Percentiles rank a stretch among this genome's conserved stretches.
Evolutionary conservation across 2,797 vertebrate species (phyloP).

Genomic region (Remorina albescens): DNA sequence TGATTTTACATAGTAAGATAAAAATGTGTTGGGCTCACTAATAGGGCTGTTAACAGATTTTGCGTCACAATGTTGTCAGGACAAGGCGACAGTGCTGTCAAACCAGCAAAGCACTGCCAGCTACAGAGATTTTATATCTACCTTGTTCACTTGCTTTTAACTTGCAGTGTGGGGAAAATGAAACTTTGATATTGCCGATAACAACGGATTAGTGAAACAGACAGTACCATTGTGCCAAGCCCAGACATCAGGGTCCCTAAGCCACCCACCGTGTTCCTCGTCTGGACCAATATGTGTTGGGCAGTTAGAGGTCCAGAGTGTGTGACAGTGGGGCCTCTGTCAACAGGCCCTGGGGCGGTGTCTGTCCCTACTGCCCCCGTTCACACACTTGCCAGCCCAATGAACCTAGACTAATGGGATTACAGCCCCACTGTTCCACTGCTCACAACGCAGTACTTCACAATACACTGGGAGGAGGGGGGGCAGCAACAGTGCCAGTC

Average conservation of each 20-base stretch:
- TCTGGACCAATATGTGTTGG: conserved; percentile 67
- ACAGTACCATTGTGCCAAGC: conserved; percentile 58
- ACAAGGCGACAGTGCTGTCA: conserved; percentile 26
- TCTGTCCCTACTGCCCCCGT: conserved; percentile 45
- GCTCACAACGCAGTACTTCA: conserved; percentile 44
- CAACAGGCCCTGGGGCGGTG: conserved; percentile 58
- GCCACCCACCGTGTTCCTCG: conserved; percentile 59
- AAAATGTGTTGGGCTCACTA: neutral
- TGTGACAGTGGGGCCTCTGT: conserved; percentile 65
- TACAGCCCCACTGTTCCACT: conserved; percentile 69
- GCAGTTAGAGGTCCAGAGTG: conserved; percentile 53
- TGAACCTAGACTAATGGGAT: conserved; percentile 79
- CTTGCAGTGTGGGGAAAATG: conserved; percentile 2
- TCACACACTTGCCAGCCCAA: conserved; percentile 59
- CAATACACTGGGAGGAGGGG: conserved; percentile 22
- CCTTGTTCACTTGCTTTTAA: conserved; percentile 33
- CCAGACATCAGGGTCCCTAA: conserved; percentile 54
- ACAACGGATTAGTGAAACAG: conserved; percentile 55
- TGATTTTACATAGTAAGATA: no score
- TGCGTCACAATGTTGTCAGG: conserved; percentile 1
- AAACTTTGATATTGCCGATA: conserved; percentile 44
- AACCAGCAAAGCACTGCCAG: conserved; percentile 9
- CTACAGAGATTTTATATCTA: conserved; percentile 21
- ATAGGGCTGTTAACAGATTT: conserved; percentile 7
- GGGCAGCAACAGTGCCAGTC: conserved; percentile 39